These are phyloP conservation scores for Cerastis leucographa DNA, from an alignment of 2,888 invertebrate genomes.

Conservation along the genomic window DNA sequence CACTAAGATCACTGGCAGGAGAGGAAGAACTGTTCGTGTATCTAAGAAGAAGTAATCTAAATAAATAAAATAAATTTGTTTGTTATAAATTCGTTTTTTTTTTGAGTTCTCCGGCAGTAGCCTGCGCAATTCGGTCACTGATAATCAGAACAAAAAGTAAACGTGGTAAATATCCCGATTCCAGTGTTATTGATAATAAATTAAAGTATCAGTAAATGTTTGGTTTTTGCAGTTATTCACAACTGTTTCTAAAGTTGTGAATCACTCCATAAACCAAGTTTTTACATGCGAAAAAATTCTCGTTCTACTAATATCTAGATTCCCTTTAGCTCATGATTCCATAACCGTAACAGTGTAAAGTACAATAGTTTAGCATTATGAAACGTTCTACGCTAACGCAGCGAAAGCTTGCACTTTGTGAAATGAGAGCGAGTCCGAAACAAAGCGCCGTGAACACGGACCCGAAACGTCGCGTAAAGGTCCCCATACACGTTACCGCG, in stretches of 20 bases:
- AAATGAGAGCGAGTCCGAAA: slow-evolving; percentile 84
- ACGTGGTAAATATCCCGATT: too few relatives aligned
- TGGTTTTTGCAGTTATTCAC: too few relatives aligned
- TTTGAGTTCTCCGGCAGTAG: too few relatives aligned
- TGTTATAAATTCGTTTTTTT: too few relatives aligned
- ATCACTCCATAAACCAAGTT: background rate
- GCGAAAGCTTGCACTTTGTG: slow-evolving; percentile 86
- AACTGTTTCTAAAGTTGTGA: background rate
- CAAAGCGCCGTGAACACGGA: slow-evolving; percentile 77
- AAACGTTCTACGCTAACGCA: slow-evolving; percentile 80
- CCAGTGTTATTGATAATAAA: background rate
- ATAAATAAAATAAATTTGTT: slow-evolving; percentile 41
- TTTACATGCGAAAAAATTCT: background rate
- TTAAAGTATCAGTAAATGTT: background rate
- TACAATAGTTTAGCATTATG: slow-evolving; percentile 80
- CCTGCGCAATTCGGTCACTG: too few relatives aligned
- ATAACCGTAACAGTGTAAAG: slow-evolving; percentile 72
- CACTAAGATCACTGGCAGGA: slow-evolving; percentile 99
- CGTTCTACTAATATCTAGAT: slow-evolving; percentile 65
- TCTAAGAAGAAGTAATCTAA: slow-evolving; percentile 99
- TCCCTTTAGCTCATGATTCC: slow-evolving; percentile 48
- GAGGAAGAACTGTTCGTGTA: slow-evolving; percentile 99
- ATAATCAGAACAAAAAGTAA: too few relatives aligned
- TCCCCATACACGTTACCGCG: slow-evolving; percentile 50
- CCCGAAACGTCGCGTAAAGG: slow-evolving; percentile 77